Evolutionary conservation across 2,113 vertebrate species (phyloP).

Genomic region (Xenus cinereus): DNA sequence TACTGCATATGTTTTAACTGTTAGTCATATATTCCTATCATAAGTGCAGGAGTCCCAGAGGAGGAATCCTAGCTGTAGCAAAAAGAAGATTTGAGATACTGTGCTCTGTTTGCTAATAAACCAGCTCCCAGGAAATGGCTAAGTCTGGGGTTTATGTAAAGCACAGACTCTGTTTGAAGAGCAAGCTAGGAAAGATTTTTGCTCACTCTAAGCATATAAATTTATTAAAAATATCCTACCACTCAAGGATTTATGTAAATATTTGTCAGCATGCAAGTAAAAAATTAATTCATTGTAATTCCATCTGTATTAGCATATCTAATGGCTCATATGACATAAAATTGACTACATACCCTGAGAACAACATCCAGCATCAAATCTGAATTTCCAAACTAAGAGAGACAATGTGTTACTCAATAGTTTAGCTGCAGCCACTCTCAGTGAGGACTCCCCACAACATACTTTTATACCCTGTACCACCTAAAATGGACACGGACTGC

Average conservation of each 20-base stretch:
- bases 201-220: neutral
- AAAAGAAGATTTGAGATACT: neutral
- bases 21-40: neutral
- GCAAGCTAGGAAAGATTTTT: neutral
- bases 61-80: neutral
- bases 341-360: neutral
- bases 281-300: neutral
- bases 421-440: neutral
- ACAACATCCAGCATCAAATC: neutral
- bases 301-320: neutral
- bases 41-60: neutral
- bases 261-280: neutral
- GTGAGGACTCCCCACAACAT: too few species aligned
- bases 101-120: neutral
- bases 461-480: neutral
- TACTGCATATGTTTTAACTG: neutral
- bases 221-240: neutral
- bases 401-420: neutral
- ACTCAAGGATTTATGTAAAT: neutral
- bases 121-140: neutral
- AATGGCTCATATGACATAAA: neutral
- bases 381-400: neutral
- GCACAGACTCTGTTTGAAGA: neutral
- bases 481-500: neutral
- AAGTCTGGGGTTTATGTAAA: neutral